Conservation (phyloP, 2,113 vertebrate genomes). For the Sander lucioperca region DNA sequence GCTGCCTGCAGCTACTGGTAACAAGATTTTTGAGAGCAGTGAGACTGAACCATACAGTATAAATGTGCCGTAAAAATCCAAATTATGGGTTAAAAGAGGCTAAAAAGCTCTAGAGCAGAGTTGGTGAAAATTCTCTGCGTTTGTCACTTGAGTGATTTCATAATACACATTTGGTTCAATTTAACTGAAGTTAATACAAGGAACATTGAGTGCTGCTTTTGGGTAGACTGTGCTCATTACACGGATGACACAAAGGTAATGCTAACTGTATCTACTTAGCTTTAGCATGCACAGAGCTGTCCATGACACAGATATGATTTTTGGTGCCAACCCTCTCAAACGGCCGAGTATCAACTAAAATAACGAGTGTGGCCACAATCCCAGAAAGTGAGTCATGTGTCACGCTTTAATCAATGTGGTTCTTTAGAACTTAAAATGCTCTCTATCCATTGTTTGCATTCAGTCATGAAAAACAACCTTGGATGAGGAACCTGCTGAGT, state of each 20-base stretch:
- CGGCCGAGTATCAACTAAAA: background rate
- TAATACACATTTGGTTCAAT: background rate
- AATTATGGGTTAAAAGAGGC: background rate
- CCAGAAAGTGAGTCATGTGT: slow-evolving; percentile 59
- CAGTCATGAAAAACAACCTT: slow-evolving; percentile 37
- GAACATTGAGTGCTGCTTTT: too few species aligned
- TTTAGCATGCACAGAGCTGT: slow-evolving; percentile 5
- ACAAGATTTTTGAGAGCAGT: background rate
- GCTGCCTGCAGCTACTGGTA: background rate
- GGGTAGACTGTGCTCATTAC: background rate
- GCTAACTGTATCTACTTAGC: slow-evolving; percentile 2
- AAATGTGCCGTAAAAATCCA: background rate
- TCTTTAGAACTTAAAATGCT: slow-evolving; percentile 30
- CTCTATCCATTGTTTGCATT: slow-evolving; percentile 4
- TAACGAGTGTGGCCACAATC: slow-evolving; percentile 31
- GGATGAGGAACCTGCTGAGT: slow-evolving; percentile 56
- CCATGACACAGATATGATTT: slow-evolving; percentile 1
- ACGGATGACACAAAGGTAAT: background rate
- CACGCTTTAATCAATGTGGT: background rate
- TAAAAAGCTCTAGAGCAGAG: too few species aligned
- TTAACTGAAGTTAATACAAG: background rate
- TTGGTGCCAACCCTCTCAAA: background rate
- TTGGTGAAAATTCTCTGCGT: background rate
- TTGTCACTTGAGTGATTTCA: background rate
- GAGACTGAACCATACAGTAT: background rate